These are phyloP conservation scores for Drepanosiphum platanoidis DNA, from an alignment of 2,888 invertebrate genomes.

Conservation along the genomic window DNA sequence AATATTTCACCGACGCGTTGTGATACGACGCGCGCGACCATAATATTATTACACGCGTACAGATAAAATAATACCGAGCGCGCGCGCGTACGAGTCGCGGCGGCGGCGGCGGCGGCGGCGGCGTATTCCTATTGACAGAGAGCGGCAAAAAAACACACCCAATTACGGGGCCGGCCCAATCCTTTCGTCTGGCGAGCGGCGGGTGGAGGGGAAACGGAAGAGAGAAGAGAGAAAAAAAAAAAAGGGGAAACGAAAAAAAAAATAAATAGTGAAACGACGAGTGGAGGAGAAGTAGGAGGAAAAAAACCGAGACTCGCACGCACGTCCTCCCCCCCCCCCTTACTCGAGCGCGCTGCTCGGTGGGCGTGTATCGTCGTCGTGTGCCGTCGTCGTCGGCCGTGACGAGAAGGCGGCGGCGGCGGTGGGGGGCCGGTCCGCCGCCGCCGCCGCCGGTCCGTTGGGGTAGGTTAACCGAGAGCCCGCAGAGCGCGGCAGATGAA, in stretches of 20 bases:
- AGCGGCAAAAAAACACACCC: slow-evolving; percentile 55
- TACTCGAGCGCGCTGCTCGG: slow-evolving; percentile 5
- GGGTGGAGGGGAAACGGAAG: background rate
- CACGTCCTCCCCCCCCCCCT: too few relatives aligned
- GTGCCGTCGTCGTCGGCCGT: slow-evolving; percentile 19
- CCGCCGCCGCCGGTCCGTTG: slow-evolving; percentile 23
- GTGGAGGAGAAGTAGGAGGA: background rate
- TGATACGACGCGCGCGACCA: background rate
- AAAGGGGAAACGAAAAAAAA: background rate
- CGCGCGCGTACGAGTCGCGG: background rate
- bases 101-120: background rate
- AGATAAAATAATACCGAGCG: too few relatives aligned
- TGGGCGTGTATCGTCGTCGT: slow-evolving; percentile 53
- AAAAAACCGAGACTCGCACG: slow-evolving; percentile 17
- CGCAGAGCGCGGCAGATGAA: slow-evolving; percentile 50
- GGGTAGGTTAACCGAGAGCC: slow-evolving; percentile 55
- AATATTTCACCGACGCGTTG: background rate
- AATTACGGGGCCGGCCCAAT: slow-evolving; percentile 60
- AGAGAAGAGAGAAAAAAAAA: slow-evolving; percentile 2
- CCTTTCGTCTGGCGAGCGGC: slow-evolving; percentile 48
- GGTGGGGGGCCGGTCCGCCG: slow-evolving; percentile 26
- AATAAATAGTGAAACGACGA: background rate
- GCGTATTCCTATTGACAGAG: slow-evolving; percentile 42
- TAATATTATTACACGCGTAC: background rate
- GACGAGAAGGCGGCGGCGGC: background rate